A percentile compares a stretch with the other conserved stretches of the same genome.
Evolutionary conservation across 2,113 vertebrate genomes (phyloP).

Genomic region (Pycnonotus jocosus): DNA sequence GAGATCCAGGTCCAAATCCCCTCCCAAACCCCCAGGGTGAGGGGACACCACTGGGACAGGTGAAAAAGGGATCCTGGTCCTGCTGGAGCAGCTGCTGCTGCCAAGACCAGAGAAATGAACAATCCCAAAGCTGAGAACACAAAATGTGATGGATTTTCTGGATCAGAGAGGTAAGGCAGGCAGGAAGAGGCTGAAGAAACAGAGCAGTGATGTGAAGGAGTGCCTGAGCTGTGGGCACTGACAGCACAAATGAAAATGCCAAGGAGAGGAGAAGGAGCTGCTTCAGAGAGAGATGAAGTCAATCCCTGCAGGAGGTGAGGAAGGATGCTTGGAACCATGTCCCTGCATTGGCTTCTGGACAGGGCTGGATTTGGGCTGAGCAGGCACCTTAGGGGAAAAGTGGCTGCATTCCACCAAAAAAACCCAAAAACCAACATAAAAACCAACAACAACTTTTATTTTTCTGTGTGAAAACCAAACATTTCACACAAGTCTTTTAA

Average conservation of each 20-base stretch:
- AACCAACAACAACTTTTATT: neutral
- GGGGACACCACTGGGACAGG: neutral
- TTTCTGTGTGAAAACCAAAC: neutral
- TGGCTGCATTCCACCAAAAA: neutral
- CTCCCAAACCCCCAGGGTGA: neutral
- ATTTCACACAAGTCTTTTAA: neutral
- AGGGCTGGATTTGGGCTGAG: neutral
- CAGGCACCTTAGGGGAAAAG: neutral
- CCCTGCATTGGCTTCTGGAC: neutral
- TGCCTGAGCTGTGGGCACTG: neutral
- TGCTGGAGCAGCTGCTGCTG: neutral
- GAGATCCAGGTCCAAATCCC: neutral
- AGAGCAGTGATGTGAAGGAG: neutral
- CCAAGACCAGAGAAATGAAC: neutral
- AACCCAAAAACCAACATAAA: too few relatives aligned
- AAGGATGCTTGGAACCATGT: neutral
- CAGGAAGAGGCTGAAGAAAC: neutral
- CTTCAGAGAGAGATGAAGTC: neutral
- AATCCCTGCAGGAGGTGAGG: neutral
- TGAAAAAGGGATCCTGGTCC: neutral
- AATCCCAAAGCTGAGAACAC: neutral
- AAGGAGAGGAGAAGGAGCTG: neutral
- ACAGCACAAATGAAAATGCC: neutral
- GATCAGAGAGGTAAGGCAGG: neutral
- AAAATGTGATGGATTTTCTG: neutral